A percentile compares a stretch with the other conserved stretches of the same genome.
Conservation (phyloP, 2,888 invertebrate species). For the Dorcus parallelipipedus region DNA sequence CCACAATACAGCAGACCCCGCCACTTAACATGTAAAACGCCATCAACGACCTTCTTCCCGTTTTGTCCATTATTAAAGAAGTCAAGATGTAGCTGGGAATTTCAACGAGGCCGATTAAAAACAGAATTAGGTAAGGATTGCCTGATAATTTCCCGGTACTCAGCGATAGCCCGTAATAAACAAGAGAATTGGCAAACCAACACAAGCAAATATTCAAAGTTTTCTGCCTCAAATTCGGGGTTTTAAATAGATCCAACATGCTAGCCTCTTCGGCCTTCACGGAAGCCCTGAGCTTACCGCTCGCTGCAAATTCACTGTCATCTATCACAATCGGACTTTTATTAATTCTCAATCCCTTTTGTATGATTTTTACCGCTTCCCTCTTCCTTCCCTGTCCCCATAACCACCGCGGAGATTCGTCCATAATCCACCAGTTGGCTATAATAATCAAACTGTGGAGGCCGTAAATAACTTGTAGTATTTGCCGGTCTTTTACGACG, state of each 20-base stretch:
- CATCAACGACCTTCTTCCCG: slow-evolving; percentile 72
- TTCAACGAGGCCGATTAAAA: slow-evolving; percentile 73
- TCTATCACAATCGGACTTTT: slow-evolving; percentile 61
- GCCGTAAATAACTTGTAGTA: slow-evolving; percentile 76
- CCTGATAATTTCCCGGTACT: slow-evolving; percentile 78
- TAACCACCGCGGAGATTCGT: slow-evolving; percentile 85
- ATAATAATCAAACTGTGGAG: slow-evolving; percentile 69
- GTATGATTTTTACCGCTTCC: slow-evolving; percentile 72
- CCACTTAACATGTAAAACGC: slow-evolving; percentile 76
- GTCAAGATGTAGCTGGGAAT: slow-evolving; percentile 75
- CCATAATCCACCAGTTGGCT: slow-evolving; percentile 84
- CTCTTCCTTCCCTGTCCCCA: slow-evolving; percentile 76
- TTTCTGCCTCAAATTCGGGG: slow-evolving; percentile 74
- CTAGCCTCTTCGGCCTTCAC: slow-evolving; percentile 52
- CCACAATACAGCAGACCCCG: slow-evolving; percentile 71
- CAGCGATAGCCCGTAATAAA: slow-evolving; percentile 80
- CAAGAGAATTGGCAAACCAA: slow-evolving; percentile 87
- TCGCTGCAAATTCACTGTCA: slow-evolving; percentile 63
- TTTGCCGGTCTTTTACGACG: slow-evolving; percentile 66
- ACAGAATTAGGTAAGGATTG: slow-evolving; percentile 76
- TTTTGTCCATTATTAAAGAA: slow-evolving; percentile 68
- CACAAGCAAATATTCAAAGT: slow-evolving; percentile 77
- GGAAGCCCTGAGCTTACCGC: slow-evolving; percentile 51
- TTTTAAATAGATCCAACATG: slow-evolving; percentile 72
- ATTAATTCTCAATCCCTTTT: slow-evolving; percentile 73